Evolutionary conservation across 2,888 invertebrate species (phyloP).

Genomic region (Horisme vitalbata): DNA sequence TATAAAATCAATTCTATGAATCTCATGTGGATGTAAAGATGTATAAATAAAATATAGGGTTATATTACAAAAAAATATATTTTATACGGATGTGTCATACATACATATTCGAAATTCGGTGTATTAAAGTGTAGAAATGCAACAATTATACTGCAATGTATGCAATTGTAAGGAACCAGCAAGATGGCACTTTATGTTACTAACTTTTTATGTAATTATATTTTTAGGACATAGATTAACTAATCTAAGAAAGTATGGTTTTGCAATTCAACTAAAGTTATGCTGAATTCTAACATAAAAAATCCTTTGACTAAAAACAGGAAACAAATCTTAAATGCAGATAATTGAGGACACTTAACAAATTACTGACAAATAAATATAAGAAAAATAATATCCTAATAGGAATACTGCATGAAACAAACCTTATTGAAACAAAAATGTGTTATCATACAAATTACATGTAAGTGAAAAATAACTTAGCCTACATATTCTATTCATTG

Average conservation of each 20-base stretch:
- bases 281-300: constrained; percentile 9
- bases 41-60: constrained; percentile 28
- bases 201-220: constrained; percentile 15
- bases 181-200: constrained; percentile 60
- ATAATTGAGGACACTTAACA: constrained; percentile 41
- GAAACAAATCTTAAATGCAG: constrained; percentile 44
- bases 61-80: constrained; percentile 69
- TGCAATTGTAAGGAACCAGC: constrained; percentile 62
- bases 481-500: constrained; percentile 42
- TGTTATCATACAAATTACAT: constrained; percentile 24
- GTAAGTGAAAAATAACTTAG: constrained; percentile 43
- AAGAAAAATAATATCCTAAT: constrained; percentile 25
- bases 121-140: constrained; percentile 45
- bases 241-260: constrained; percentile 5
- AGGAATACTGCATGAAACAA: constrained; percentile 35
- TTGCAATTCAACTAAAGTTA: constrained; percentile 1
- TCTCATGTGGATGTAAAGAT: background rate
- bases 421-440: constrained; percentile 20
- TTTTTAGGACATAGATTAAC: constrained; percentile 7
- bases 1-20: too few relatives aligned
- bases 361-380: constrained; percentile 34
- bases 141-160: constrained; percentile 48
- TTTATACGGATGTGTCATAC: constrained; percentile 65
- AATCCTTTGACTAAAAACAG: background rate
- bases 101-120: constrained; percentile 41